Base-by-base conservation (phyloP, 2,888 invertebrate genomes). In the Gymnoscelis rufifasciata region DNA sequence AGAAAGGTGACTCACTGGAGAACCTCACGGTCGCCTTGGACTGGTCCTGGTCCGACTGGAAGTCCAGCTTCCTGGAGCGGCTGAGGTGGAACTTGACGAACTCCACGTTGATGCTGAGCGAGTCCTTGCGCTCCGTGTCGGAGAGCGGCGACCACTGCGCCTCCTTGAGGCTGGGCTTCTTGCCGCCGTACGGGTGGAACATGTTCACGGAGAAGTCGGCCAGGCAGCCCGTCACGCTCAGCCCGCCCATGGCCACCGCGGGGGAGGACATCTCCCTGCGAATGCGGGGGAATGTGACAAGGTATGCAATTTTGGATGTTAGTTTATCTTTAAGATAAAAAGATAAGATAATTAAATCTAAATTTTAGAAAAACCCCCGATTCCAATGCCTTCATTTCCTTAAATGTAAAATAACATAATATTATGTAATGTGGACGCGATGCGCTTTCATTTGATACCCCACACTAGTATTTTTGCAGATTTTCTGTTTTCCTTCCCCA, bases 171-270 rank as follows among this genome's bases (percentile, higher is more conserved):
- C 93, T 92, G 7, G 94, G 91, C 78, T 96, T 96, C 78, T 97
- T 97, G 38, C 94, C 95, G 5, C 98, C 98, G 74, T 98, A 99
- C 0, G 99, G 99, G 87, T 99, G 99, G 88, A 98, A 99, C 68
- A 99, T 97, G 81, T 97, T 98, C 2, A 99, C 94, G 1, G 97
- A 97, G 86, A 99, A 99, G 82, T 98, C 98, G 0, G 97, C 96
- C 50, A 99, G 90, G 66, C 97, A 97, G 0, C 97, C 98, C 0
- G 98, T 99, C 4, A 99, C 96, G 76, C 98, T 97, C 1, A 97
- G 88, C 0, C 97, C 96, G 23, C 96, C 96, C 65, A 93, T 92
- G 0, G 94, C 93, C 1, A 93, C 91, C 0, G 92, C 91, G 0
- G 91, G 90, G 27, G 71, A 88, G 3, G 88, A 88, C 66, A 91